Base-by-base conservation (phyloP, 1,140 invertebrate genomes). In the Batillaria attramentaria region DNA sequence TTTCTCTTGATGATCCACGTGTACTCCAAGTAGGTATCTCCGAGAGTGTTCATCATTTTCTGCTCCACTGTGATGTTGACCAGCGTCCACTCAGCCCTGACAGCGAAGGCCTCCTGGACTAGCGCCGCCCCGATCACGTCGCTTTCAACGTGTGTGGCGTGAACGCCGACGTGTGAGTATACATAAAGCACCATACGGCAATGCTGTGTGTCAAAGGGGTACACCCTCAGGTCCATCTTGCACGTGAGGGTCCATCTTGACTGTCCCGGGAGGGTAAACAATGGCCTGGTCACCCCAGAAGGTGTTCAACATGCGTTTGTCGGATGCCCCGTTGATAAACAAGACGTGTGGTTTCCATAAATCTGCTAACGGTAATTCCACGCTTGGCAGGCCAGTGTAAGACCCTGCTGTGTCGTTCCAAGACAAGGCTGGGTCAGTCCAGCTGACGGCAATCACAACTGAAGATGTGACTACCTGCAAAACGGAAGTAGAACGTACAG, bases 1-100 rank as follows among this genome's bases (percentile, higher is more conserved):
- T 98, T 94, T 89, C 98, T 94, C 89, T 97, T 94, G 92, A 99
- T 98, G 5, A 90, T 92, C 24, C 93, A 87, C 81, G 92, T 91
- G 2, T 92, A 91, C 83, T 66, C 5, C 39, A 13, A 2, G 31
- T 66, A 4, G 62, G 6, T 37, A 37, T 37, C 3, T 8, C 62
- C 5, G 8, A 37, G 16, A 5, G 13, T 37, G 8, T 5, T 18
- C 16, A 35, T 13, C 60, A 8, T 66, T 5, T 37, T 16, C 13
- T 6, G 35, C 62, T 66, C 31, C 35, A 37, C n/a, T 24, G 10
- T 20, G 39, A 41, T 20, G 4, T 8, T n/a, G 10, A 42, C 8
- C 20, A 70, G 41, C 2, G 43, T 42, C 68, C 68, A 70, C 20
- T 70, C 68, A 5, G 41, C 68, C 2, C 10, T 42, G 4, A 70